A percentile compares a stretch with the other conserved stretches of the same genome.
phyloP scores from a whole-genome alignment of 2,888 invertebrate species.

The Chirona hameri region DNA sequence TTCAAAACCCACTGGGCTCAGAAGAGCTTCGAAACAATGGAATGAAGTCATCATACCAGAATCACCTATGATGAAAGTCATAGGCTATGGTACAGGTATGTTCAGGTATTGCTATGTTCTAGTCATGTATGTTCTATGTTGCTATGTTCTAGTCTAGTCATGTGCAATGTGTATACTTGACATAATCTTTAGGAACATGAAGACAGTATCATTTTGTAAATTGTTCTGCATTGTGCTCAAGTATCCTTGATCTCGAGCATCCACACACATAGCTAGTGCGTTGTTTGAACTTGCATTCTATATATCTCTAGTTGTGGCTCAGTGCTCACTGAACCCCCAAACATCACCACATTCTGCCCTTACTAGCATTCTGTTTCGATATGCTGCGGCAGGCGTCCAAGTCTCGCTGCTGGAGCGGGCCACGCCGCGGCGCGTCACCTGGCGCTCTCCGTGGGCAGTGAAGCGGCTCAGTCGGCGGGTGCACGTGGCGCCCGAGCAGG shows the following conservation, averaged over 20 bases:
- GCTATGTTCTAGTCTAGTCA: too few relatives aligned
- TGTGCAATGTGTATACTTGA: neutral
- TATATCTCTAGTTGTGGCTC: too few relatives aligned
- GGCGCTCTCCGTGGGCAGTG: conserved; percentile 80
- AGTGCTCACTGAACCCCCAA: too few relatives aligned
- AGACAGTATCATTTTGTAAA: too few relatives aligned
- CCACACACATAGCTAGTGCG: too few relatives aligned
- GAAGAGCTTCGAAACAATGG: neutral
- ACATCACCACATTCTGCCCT: too few relatives aligned
- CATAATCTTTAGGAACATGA: neutral
- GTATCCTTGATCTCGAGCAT: too few relatives aligned
- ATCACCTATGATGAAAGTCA: conserved; percentile 39
- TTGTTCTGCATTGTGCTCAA: too few relatives aligned
- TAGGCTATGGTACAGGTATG: conserved; percentile 42
- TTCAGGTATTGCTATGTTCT: too few relatives aligned
- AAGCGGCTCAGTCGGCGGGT: conserved; percentile 57
- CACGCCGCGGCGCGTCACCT: conserved; percentile 59
- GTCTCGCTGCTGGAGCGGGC: conserved; percentile 73
- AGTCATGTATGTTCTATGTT: too few relatives aligned
- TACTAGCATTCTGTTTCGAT: neutral
- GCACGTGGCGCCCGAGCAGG: conserved; percentile 47
- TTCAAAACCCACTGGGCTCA: neutral
- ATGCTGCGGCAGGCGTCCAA: conserved; percentile 58
- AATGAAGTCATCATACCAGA: conserved; percentile 37
- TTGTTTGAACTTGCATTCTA: too few relatives aligned